A percentile compares a stretch with the other conserved stretches of the same genome.
Conservation (phyloP, 2,888 invertebrate species). For the Aelia acuminata region DNA sequence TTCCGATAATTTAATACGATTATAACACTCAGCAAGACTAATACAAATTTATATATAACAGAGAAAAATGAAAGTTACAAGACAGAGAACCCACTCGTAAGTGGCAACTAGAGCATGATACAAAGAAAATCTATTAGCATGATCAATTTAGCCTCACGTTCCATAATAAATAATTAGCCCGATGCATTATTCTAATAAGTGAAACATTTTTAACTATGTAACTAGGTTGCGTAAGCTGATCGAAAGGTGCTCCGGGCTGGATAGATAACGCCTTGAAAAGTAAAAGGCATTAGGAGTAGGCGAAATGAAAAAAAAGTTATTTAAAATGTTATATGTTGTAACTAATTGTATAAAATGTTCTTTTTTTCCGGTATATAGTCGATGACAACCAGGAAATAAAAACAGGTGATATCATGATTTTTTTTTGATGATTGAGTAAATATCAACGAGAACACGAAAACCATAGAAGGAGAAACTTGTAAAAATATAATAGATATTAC, state of each 20-base stretch:
- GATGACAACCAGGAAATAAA: too few relatives aligned
- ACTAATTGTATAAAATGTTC: too few relatives aligned
- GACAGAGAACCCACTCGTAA: not conserved
- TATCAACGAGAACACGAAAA: too few relatives aligned
- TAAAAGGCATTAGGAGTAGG: not conserved
- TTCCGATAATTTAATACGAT: too few relatives aligned
- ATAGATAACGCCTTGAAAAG: not conserved
- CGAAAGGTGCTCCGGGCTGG: not conserved
- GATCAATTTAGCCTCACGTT: not conserved
- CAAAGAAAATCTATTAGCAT: conserved; percentile 11
- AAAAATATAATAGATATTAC: too few relatives aligned
- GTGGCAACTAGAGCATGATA: not conserved
- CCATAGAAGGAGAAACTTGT: too few relatives aligned
- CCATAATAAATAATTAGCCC: not conserved
- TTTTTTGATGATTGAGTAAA: too few relatives aligned
- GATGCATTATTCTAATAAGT: not conserved
- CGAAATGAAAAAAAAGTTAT: too few relatives aligned
- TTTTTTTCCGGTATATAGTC: too few relatives aligned
- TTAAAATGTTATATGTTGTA: not conserved
- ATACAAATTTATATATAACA: not conserved
- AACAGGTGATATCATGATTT: too few relatives aligned
- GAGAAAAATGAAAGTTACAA: not conserved
- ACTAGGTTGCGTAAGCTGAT: not conserved
- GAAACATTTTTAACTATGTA: not conserved
- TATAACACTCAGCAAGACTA: not conserved